phyloP scores from a whole-genome alignment of 2,113 vertebrate genomes.

The Myotis davidii region DNA sequence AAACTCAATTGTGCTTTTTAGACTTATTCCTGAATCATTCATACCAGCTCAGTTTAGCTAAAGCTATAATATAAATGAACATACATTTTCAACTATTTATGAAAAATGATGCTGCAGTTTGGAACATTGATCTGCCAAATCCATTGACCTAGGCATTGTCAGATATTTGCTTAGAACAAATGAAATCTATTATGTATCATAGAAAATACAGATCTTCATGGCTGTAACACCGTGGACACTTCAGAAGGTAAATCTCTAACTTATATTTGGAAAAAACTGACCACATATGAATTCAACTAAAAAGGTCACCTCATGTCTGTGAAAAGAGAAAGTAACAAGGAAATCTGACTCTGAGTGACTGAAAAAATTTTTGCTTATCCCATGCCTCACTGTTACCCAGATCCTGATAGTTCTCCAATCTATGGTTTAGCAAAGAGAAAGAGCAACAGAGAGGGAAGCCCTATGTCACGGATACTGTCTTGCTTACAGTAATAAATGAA shows the following conservation, averaged over 20 bases:
- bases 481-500: not conserved
- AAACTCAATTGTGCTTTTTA: not conserved
- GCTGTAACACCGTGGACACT: not conserved
- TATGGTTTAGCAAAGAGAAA: not conserved
- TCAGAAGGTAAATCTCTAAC: not conserved
- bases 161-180: conserved; percentile 27
- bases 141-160: not conserved
- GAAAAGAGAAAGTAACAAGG: not conserved
- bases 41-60: not conserved
- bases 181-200: not conserved
- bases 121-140: not conserved
- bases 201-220: not conserved
- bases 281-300: not conserved
- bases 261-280: not conserved
- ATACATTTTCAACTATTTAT: not conserved
- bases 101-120: not conserved
- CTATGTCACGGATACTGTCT: not conserved
- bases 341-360: not conserved
- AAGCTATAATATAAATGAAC: conserved; percentile 29
- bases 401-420: not conserved
- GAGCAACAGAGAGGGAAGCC: not conserved
- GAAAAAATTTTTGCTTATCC: not conserved
- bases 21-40: not conserved
- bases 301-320: not conserved
- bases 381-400: not conserved